Base-by-base conservation (phyloP, 2,797 vertebrate species). In the Hafferia zeledoni region DNA sequence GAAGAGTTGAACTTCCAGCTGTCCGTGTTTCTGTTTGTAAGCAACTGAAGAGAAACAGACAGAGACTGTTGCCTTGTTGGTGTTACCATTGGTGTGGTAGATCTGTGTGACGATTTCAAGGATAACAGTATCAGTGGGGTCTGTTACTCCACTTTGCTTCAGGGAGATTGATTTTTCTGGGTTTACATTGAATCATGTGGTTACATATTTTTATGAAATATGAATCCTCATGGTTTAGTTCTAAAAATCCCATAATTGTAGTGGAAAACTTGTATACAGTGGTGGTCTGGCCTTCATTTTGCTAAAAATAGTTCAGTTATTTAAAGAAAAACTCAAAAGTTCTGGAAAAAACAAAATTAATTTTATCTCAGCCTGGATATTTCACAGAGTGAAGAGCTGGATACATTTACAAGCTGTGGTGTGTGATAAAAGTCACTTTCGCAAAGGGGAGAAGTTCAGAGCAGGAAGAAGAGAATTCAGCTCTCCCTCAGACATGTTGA, bases 181-280 rank as follows among this genome's bases (percentile, higher is more conserved):
- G 65, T 22, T 60, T 78, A 39, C 37, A 13, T 63, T 44, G 43
- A 74, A 71, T n/a, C 5, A 3, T 9, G 18, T 39, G 6, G 24
- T 56, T 81, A 14, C 3, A 0, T 64, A 2, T 33, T 49, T 75
- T 61, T 75, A 23, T 65, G 53, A 9, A 53, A 12, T 37, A 13
- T 50, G 14, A 64, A 35, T 85, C 5, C 61, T 47, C 8, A 22
- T 16, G 24, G 4, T 76, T 47, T 76, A 56, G 22, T 57, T 91
- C 24, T 76, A 72, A 76, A 79, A 57, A 50, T 52, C 69, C 17
- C 37, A 2, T 39, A 28, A 4, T 17, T 53, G 10, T 39, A 5
- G 67, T 82, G 65, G 30, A 7, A 46, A 43, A 68, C 41, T 23
- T 0, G 0, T 6, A 7, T 76, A 28, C 10, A 39, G 3, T 0